A percentile compares a stretch with the other conserved stretches of the same genome.
Evolutionary conservation across 2,797 vertebrate species (phyloP).

Genomic region (Rousettus madagascariensis): DNA sequence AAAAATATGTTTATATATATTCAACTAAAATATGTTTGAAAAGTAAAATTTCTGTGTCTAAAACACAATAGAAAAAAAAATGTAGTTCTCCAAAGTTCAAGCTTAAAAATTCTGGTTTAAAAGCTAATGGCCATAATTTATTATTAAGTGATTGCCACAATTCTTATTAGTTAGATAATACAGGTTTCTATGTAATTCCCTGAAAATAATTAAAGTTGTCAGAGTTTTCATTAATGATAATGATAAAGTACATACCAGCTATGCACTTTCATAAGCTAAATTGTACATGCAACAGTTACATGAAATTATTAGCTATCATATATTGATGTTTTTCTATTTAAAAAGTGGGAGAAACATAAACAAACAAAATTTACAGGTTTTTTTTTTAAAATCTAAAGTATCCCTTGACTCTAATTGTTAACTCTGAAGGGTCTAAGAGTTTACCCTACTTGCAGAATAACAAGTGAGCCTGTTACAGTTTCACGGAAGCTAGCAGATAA

Average conservation of each 20-base stretch:
- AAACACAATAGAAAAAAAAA: neutral
- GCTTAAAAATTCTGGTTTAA: neutral
- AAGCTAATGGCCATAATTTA: neutral
- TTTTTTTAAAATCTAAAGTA: neutral
- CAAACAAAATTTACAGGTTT: neutral
- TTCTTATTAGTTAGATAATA: neutral
- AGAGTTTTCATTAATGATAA: neutral
- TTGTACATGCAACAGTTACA: neutral
- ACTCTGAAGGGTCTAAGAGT: neutral
- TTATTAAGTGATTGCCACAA: neutral
- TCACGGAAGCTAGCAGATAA: neutral
- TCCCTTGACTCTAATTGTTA: neutral
- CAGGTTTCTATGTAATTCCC: neutral
- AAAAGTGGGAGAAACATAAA: neutral
- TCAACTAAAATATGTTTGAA: neutral
- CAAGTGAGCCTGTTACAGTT: neutral
- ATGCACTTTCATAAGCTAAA: neutral
- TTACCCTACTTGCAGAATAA: neutral
- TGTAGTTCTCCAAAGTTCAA: neutral
- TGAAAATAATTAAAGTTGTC: neutral
- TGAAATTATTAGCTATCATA: neutral
- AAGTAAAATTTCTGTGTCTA: neutral
- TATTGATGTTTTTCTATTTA: neutral
- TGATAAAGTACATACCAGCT: neutral
- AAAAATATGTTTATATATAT: neutral